A percentile compares a stretch with the other conserved stretches of the same genome.
These are phyloP conservation scores for Conistra vaccinii DNA, from an alignment of 2,888 invertebrate genomes.

Conservation along the genomic window DNA sequence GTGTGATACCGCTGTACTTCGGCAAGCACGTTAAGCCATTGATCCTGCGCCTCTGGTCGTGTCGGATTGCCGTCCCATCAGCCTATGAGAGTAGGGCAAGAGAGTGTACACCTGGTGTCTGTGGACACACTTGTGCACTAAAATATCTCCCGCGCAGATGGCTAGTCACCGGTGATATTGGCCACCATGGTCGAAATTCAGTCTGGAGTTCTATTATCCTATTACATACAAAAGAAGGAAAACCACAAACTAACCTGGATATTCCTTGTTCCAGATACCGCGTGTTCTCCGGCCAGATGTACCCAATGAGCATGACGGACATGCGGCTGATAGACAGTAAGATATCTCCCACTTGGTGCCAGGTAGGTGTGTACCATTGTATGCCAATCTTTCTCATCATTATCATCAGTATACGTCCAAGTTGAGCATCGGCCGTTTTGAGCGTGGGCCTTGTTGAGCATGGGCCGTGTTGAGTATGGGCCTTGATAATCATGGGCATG, in stretches of 20 bases:
- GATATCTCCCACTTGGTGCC: conserved; percentile 95
- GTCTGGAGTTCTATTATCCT: too few relatives aligned
- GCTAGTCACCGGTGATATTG: too few relatives aligned
- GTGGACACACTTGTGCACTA: too few relatives aligned
- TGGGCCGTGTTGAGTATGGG: too few relatives aligned
- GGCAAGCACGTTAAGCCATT: too few relatives aligned
- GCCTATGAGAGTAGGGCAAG: too few relatives aligned
- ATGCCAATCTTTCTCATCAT: conserved; percentile 7
- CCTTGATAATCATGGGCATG: neutral
- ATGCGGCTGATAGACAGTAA: conserved; percentile 94
- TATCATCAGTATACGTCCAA: neutral
- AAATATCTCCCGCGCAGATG: too few relatives aligned
- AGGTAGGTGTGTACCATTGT: conserved; percentile 88
- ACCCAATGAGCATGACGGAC: conserved; percentile 94
- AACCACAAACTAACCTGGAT: neutral
- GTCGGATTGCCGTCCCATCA: too few relatives aligned
- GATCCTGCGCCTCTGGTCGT: too few relatives aligned
- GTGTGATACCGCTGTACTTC: too few relatives aligned
- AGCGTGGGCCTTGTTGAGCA: neutral
- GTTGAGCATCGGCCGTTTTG: neutral
- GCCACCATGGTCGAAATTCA: too few relatives aligned
- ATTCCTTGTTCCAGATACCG: conserved; percentile 87
- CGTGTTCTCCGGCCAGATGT: conserved; percentile 93
- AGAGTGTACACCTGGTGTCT: too few relatives aligned
- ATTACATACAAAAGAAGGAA: neutral